Conservation (phyloP, 1,140 invertebrate genomes). For the Patella vulgata region DNA sequence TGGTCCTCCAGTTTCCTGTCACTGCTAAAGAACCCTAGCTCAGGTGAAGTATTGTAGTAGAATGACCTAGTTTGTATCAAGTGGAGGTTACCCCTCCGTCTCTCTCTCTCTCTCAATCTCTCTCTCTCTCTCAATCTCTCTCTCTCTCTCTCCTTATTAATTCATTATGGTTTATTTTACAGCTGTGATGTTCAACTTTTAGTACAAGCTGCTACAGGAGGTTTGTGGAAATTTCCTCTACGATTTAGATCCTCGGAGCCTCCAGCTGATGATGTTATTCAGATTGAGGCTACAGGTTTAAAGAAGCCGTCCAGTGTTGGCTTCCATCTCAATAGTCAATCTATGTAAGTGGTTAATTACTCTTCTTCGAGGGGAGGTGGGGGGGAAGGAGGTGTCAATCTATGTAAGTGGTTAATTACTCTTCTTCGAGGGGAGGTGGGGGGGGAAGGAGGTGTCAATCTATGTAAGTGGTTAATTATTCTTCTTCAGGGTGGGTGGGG, state of each 20-base stretch:
- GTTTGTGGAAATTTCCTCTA: slow-evolving; percentile 65
- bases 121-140: no score
- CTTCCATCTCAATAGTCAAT: slow-evolving; percentile 60
- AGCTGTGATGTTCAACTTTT: slow-evolving; percentile 56
- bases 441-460: no score
- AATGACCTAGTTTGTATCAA: no score
- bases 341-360: slow-evolving; percentile 47
- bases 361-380: background rate
- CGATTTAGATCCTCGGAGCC: slow-evolving; percentile 61
- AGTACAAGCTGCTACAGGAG: slow-evolving; percentile 58
- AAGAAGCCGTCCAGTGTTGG: slow-evolving; percentile 59
- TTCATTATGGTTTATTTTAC: no score
- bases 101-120: no score
- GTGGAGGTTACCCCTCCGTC: no score
- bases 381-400: no score
- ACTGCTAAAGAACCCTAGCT: no score
- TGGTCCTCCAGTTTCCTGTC: no score
- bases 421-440: background rate
- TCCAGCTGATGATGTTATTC: slow-evolving; percentile 61
- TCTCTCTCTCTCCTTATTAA: no score
- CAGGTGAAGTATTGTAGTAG: no score
- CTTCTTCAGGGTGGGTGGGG: background rate
- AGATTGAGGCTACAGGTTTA: slow-evolving; percentile 60
- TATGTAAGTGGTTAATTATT: slow-evolving; percentile 43
- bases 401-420: slow-evolving; percentile 43